Percentiles rank a stretch among this genome's conserved stretches.
These are phyloP conservation scores for Phymatocera aterrima DNA, from an alignment of 2,888 invertebrate genomes.

Conservation along the genomic window DNA sequence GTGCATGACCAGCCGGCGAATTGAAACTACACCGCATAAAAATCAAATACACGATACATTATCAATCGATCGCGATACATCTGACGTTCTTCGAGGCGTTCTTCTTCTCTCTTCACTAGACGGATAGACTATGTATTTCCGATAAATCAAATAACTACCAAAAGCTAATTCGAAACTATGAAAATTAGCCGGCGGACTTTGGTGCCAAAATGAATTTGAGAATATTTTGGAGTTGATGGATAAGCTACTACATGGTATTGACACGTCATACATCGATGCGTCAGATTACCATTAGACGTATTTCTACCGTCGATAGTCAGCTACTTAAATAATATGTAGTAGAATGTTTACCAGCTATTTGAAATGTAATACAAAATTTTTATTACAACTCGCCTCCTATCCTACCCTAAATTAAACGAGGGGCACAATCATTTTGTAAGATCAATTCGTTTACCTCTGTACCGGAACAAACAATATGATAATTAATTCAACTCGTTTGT, in stretches of 20 bases:
- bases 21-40: background rate
- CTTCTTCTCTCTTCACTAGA: background rate
- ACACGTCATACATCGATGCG: background rate
- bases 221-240: background rate
- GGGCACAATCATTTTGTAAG: slow-evolving; percentile 18
- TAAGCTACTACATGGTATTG: background rate
- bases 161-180: background rate
- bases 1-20: slow-evolving; percentile 8
- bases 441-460: slow-evolving; percentile 26
- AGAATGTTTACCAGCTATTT: slow-evolving; percentile 18
- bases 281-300: too few species aligned
- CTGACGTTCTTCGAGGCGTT: background rate
- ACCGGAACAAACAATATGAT: slow-evolving; percentile 43
- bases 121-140: background rate
- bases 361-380: slow-evolving; percentile 5
- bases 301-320: background rate
- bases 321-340: background rate
- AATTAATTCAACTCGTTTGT: slow-evolving; percentile 46
- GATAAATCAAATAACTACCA: background rate
- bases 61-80: slow-evolving; percentile 19
- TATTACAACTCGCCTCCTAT: background rate
- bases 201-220: background rate
- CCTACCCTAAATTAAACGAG: slow-evolving; percentile 44
- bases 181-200: background rate
- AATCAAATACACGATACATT: slow-evolving; percentile 24